Percentiles rank a stretch among this genome's conserved stretches.
phyloP scores from a whole-genome alignment of 2,113 vertebrate genomes.

The Willisornis vidua region DNA sequence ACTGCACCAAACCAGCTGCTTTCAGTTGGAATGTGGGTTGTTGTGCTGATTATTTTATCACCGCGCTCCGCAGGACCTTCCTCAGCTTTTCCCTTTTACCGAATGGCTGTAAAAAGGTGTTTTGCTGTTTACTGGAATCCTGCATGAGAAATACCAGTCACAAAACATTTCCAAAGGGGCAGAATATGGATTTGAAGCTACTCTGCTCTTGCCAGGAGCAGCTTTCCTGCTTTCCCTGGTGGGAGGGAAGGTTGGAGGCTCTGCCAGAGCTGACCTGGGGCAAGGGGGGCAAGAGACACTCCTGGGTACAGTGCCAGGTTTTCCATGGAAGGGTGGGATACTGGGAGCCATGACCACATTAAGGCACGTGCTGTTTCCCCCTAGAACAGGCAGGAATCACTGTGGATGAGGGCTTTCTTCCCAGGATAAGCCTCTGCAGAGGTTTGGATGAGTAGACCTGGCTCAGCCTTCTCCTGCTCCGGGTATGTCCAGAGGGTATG shows the following conservation, averaged over 20 bases:
- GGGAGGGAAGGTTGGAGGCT: background rate
- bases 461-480: background rate
- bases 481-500: background rate
- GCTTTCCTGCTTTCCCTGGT: background rate
- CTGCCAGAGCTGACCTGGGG: background rate
- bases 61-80: background rate
- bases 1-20: background rate
- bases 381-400: background rate
- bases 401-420: slow-evolving; percentile 15
- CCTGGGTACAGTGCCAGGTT: accelerated
- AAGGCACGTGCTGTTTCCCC: background rate
- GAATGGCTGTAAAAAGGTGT: background rate
- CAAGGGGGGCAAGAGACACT: background rate
- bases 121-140: background rate
- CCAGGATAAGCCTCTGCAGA: background rate
- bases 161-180: background rate
- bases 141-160: background rate
- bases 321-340: background rate
- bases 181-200: accelerated
- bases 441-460: background rate
- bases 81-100: background rate
- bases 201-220: background rate
- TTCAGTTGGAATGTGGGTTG: background rate
- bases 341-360: background rate
- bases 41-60: slow-evolving; percentile 1